These are phyloP conservation scores for Andrena camellia DNA, from an alignment of 2,888 invertebrate genomes.

Conservation along the genomic window DNA sequence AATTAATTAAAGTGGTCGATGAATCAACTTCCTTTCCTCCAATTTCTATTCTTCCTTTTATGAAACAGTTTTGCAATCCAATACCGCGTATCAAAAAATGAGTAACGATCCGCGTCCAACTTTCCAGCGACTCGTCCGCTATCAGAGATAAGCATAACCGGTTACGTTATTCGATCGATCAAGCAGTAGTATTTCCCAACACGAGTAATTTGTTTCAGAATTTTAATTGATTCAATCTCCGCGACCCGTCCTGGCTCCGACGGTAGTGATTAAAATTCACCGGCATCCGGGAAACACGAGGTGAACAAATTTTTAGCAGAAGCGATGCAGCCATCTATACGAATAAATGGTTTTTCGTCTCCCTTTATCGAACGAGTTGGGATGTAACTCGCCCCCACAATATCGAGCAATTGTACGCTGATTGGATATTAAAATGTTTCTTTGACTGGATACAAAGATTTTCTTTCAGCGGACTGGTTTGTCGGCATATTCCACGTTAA, in stretches of 20 bases:
- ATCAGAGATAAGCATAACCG: slow-evolving; percentile 47
- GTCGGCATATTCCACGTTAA: too few relatives aligned
- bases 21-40: neutral
- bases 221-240: slow-evolving; percentile 45
- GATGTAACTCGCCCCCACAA: too few relatives aligned
- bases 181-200: slow-evolving; percentile 17
- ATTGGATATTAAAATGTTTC: too few relatives aligned
- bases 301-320: slow-evolving; percentile 20
- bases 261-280: slow-evolving; percentile 43
- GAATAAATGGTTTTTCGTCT: neutral
- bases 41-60: too few relatives aligned
- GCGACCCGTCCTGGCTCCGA: slow-evolving; percentile 15
- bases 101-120: neutral
- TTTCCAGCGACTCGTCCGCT: slow-evolving; percentile 15
- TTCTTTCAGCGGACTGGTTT: too few relatives aligned
- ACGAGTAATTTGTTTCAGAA: slow-evolving; percentile 38
- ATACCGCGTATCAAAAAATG: slow-evolving; percentile 14
- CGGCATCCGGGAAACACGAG: slow-evolving; percentile 34
- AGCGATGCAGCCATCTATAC: neutral
- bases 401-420: too few relatives aligned
- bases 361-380: neutral
- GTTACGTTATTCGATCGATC: slow-evolving; percentile 30
- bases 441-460: too few relatives aligned
- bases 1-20: neutral
- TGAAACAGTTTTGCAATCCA: neutral